phyloP scores from a whole-genome alignment of 2,888 invertebrate species.

The Congeria kusceri region DNA sequence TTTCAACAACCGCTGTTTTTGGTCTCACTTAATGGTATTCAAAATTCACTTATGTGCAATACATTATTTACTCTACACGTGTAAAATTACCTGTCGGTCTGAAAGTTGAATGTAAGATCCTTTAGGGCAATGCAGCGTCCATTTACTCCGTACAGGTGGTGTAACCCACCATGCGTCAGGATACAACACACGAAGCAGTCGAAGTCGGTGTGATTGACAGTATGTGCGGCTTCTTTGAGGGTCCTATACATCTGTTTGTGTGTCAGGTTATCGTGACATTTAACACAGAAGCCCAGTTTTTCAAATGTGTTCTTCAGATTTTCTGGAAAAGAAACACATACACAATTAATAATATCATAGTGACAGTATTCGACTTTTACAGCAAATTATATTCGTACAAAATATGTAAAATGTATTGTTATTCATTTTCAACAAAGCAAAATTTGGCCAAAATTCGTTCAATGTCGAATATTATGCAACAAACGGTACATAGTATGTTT shows the following conservation, averaged over 20 bases:
- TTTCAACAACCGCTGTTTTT: no score
- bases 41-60: no score
- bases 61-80: no score
- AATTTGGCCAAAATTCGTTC: no score
- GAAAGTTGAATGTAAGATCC: constrained; percentile 71
- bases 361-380: no score
- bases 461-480: no score
- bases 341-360: neutral
- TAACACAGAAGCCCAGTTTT: constrained; percentile 72
- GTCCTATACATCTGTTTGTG: constrained; percentile 66
- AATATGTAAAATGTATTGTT: no score
- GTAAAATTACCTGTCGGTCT: constrained; percentile 58
- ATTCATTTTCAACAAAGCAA: no score
- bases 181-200: constrained; percentile 82
- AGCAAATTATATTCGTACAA: no score
- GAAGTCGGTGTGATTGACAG: constrained; percentile 70
- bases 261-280: constrained; percentile 65
- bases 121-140: constrained; percentile 69
- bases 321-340: constrained; percentile 49
- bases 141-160: constrained; percentile 75
- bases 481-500: no score
- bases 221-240: constrained; percentile 61
- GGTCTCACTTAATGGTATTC: no score
- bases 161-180: constrained; percentile 77
- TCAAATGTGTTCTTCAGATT: constrained; percentile 68